Conservation (phyloP, 2,888 invertebrate genomes). For the Drosophila subsilvestris region DNA sequence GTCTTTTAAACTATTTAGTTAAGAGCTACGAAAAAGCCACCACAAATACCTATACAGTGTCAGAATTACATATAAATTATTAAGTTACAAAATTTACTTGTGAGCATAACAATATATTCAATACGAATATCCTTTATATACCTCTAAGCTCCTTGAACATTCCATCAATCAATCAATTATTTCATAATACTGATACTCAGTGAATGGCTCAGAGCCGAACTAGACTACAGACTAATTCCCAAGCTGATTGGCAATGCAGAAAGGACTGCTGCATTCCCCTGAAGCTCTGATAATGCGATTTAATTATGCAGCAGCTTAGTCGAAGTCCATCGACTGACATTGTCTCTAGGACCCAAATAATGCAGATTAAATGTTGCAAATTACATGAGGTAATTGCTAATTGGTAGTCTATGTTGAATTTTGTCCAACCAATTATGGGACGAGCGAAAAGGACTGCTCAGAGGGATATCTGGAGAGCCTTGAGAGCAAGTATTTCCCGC, state of each 20-base stretch:
- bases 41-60: too few species aligned
- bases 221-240: not conserved
- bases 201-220: not conserved
- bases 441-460: not conserved
- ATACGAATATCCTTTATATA: not conserved
- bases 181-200: not conserved
- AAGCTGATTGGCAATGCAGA: constrained; percentile 2
- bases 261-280: not conserved
- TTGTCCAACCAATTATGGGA: constrained; percentile 26
- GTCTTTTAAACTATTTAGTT: not conserved
- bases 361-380: not conserved
- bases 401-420: not conserved
- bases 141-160: not conserved
- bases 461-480: constrained; percentile 1
- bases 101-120: not conserved
- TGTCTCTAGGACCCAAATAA: not conserved
- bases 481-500: constrained; percentile 1
- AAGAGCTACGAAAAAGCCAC: not conserved
- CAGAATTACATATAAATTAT: not conserved
- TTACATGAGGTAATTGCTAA: constrained; percentile 6
- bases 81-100: not conserved
- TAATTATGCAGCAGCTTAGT: constrained; percentile 9
- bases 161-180: not conserved
- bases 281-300: constrained; percentile 11
- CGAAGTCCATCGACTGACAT: not conserved